Evolutionary conservation across 2,888 invertebrate genomes (phyloP), one percentile per base, ranked within the genome.

Genomic region (Ypsolopha scabrella): DNA sequence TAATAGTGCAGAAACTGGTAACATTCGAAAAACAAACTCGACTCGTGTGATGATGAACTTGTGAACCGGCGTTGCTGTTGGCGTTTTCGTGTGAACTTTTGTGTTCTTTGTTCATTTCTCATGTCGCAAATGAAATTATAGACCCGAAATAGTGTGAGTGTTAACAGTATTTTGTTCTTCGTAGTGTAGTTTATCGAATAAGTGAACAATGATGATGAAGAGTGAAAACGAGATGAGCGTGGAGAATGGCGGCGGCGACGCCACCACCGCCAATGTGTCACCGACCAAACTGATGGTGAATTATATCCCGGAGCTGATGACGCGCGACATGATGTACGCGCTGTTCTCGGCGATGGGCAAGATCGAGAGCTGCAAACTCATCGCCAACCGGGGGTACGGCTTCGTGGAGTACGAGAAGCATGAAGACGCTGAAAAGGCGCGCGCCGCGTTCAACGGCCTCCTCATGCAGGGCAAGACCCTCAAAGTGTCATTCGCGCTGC

Each of bases 221-320:
- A 24, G 24, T 24, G 13, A 75, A 55, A 80, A 77, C 80, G 85
- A 86, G 61, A 82, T 82, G 65, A 70, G 58, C 56, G 57, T 68
- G 75, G 87, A 87, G 86, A 87, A 87, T 83, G 87, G 86, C 85
- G 85, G 85, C 82, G 87, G 83, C 77, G 87, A 82, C 56, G 58
- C 50, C 82, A 85, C 81, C 63, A 74, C 67, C 66, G 72, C 71
- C 75, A 87, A 86, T 83, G 86, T 87, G 87, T 87, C 87, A 78
- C 82, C 85, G 67, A 87, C 87, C 66, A 87, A 87, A 74, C 85
- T 87, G 77, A 87, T 87, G 87, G 87, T 87, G 68, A 87, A 87
- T 75, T 87, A 87, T 68, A 87, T 87, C 61, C 87, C 87, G 51
- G 87, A 87, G 67, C 61, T 86, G 72, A 87, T 87, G 87, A 87